Evolutionary conservation across 2,888 invertebrate species (phyloP).

Genomic region (Cryptocephalus moraei): DNA sequence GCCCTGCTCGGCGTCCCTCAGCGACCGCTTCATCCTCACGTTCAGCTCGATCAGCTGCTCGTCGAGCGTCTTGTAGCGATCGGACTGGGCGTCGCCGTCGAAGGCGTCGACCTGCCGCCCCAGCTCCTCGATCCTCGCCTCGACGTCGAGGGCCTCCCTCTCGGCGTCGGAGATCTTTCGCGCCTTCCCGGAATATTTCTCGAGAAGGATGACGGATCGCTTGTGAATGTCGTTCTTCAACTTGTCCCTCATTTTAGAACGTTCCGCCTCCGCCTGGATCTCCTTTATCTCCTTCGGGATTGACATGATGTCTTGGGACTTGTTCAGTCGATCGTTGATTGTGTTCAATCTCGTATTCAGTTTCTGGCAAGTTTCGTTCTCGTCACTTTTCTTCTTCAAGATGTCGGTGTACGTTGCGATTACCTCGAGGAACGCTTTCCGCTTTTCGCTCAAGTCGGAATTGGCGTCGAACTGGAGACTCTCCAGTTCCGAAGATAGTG

Average conservation of each 20-base stretch:
- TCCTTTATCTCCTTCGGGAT: slow-evolving; percentile 2
- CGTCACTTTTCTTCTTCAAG: slow-evolving; percentile 1
- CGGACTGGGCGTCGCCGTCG: slow-evolving; percentile 5
- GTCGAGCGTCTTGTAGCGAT: slow-evolving; percentile 11
- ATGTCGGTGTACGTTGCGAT: not conserved
- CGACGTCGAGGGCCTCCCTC: not conserved
- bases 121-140: slow-evolving; percentile 1
- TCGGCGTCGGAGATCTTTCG: not conserved
- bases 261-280: slow-evolving; percentile 1
- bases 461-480: not conserved
- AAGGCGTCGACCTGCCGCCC: slow-evolving; percentile 4
- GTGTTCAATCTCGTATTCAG: not conserved
- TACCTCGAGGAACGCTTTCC: not conserved
- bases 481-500: slow-evolving; percentile 1
- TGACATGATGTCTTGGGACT: slow-evolving; percentile 1
- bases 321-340: not conserved
- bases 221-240: not conserved
- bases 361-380: not conserved
- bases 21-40: slow-evolving; percentile 5
- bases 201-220: not conserved
- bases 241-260: not conserved
- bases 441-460: not conserved
- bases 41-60: slow-evolving; percentile 7
- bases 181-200: not conserved
- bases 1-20: slow-evolving; percentile 4